Evolutionary conservation across 2,888 invertebrate genomes (phyloP), one percentile per base, ranked within the genome.

Genomic region (Drosophila algonquin): DNA sequence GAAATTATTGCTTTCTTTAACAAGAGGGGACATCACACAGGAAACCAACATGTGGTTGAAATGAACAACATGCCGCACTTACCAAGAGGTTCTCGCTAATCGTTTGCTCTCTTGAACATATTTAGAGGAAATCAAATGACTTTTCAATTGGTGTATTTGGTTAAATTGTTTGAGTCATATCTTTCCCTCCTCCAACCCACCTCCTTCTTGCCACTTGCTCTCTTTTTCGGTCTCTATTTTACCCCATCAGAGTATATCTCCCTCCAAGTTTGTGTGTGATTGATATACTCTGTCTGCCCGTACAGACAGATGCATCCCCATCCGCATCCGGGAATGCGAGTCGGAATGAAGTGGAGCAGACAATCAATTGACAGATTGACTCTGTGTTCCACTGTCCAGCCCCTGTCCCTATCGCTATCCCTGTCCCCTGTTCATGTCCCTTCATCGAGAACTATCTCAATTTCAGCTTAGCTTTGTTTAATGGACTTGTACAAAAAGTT

Each of bases 401-500:
- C 14, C 48, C 50, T 30, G 21, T 14, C 44, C 44, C 35, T 4
- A 24, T 53, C 53, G 21, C 21, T 21, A 21, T 21, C 21, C 44
- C 35, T 8, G 44, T 53, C 54, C 24, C 2, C 40, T 27, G n/a
- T 24, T n/a, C 12, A 40, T 14, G 40, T 45, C 69, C 59, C 40
- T 12, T 32, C 16, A 35, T 40, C n/a, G 50, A 14, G 44, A 54
- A 54, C 51, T 63, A 52, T 46, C 75, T 73, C 70, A 57, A 77
- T 81, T 79, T 68, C 58, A 70, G 73, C 55, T 78, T 58, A 77
- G 73, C 79, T 73, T 75, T 72, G 62, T 79, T 80, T 77, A 85
- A 82, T 85, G 73, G 77, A 80, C 80, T 77, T 67, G 54, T 55
- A 72, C 68, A 67, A 59, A 57, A 71, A 63, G 70, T 68, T 67